Evolutionary conservation across 1,140 invertebrate species (phyloP).

Genomic region (Drosophila nigrodunni): DNA sequence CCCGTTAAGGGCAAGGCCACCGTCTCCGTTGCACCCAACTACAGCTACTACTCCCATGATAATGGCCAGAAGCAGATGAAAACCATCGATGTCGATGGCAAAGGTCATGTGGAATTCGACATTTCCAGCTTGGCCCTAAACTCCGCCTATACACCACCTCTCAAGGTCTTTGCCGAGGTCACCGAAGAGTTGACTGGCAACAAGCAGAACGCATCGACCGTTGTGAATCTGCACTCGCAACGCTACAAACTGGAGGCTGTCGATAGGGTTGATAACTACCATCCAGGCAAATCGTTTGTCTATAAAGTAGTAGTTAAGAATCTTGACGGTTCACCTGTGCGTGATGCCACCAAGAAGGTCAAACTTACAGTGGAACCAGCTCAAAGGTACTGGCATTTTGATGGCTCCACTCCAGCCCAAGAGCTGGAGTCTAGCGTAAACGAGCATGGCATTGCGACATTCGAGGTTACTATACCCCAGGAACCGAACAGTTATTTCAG

Average conservation of each 20-base stretch:
- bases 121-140: slow-evolving; percentile 86
- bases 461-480: slow-evolving; percentile 86
- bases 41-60: slow-evolving; percentile 4
- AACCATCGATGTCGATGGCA: slow-evolving; percentile 89
- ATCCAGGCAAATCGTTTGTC: slow-evolving; percentile 93
- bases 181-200: slow-evolving; percentile 90
- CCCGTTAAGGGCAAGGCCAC: slow-evolving; percentile 91
- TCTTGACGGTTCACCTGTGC: slow-evolving; percentile 89
- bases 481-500: slow-evolving; percentile 13
- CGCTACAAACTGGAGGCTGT: slow-evolving; percentile 93
- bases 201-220: slow-evolving; percentile 91
- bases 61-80: slow-evolving; percentile 84
- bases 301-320: slow-evolving; percentile 87
- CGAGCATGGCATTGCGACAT: slow-evolving; percentile 88
- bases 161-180: slow-evolving; percentile 90
- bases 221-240: slow-evolving; percentile 91
- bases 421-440: slow-evolving; percentile 79
- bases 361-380: slow-evolving; percentile 45
- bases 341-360: slow-evolving; percentile 87
- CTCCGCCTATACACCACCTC: slow-evolving; percentile 79
- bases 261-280: slow-evolving; percentile 90
- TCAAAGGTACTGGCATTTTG: not conserved
- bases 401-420: not conserved
- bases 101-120: slow-evolving; percentile 89
- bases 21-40: slow-evolving; percentile 86